Conservation (phyloP, 2,888 invertebrate species). For the Trissoscelio sp. region DNA sequence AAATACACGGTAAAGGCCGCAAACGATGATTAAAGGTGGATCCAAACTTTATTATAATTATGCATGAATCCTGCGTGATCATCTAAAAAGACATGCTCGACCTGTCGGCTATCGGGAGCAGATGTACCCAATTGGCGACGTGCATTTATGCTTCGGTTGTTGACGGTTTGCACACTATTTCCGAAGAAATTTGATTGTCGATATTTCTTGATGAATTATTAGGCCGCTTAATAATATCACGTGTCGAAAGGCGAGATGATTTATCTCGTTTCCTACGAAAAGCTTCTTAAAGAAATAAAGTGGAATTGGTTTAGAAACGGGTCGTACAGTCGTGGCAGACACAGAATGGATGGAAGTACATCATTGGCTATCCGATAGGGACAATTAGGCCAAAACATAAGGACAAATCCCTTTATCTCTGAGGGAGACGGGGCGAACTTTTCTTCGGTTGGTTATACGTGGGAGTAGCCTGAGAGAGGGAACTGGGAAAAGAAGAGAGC, state of each 20-base stretch:
- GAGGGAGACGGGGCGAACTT: constrained; percentile 68
- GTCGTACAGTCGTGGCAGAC: neutral
- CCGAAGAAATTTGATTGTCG: constrained; percentile 56
- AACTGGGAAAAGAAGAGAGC: constrained; percentile 78
- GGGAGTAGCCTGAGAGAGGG: constrained; percentile 74
- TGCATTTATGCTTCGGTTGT: constrained; percentile 46
- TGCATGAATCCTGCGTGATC: constrained; percentile 67
- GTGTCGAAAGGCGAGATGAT: constrained; percentile 27
- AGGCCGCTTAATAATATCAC: constrained; percentile 35
- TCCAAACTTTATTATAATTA: constrained; percentile 70
- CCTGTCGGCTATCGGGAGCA: constrained; percentile 54
- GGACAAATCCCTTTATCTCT: constrained; percentile 81
- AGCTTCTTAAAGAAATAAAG: constrained; percentile 28
- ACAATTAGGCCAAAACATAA: constrained; percentile 80
- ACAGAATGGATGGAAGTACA: no score
- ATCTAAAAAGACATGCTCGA: constrained; percentile 66
- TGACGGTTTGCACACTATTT: constrained; percentile 58
- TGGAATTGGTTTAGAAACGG: constrained; percentile 1
- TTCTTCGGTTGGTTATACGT: constrained; percentile 71
- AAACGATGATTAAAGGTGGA: constrained; percentile 72
- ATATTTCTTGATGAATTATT: constrained; percentile 61
- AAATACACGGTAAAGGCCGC: constrained; percentile 64
- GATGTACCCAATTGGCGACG: constrained; percentile 59
- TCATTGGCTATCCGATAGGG: constrained; percentile 79
- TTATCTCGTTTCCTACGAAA: constrained; percentile 22